phyloP scores from a whole-genome alignment of 2,113 vertebrate genomes.

The Tylochromis polylepis region DNA sequence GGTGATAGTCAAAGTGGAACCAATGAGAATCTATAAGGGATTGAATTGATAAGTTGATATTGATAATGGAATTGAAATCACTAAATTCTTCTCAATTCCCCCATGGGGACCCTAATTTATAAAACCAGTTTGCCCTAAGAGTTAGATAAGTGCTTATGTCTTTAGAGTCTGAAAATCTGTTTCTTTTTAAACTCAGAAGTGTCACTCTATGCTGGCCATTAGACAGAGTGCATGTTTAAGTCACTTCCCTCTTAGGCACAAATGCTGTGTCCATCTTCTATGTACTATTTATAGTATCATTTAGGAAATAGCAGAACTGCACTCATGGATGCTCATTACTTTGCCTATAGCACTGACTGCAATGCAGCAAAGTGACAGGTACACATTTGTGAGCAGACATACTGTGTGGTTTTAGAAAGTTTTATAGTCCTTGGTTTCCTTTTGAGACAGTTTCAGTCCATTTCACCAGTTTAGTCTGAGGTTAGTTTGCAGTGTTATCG shows the following conservation, averaged over 20 bases:
- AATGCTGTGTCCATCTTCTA: neutral
- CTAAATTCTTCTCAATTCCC: neutral
- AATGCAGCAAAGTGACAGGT: neutral
- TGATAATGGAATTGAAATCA: too few relatives aligned
- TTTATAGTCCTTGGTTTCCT: neutral
- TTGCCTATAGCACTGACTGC: neutral
- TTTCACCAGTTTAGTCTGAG: neutral
- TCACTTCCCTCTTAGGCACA: neutral
- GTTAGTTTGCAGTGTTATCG: neutral
- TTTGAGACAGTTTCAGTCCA: neutral
- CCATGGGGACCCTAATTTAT: neutral
- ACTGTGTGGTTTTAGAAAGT: neutral
- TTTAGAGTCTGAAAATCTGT: neutral
- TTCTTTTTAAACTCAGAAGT: neutral
- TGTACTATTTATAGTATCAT: neutral
- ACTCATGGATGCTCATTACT: neutral
- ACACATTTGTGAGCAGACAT: neutral
- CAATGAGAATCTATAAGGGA: neutral
- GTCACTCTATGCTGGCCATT: neutral
- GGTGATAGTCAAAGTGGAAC: neutral
- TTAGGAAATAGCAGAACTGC: neutral
- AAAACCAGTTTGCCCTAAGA: neutral
- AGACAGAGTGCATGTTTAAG: neutral
- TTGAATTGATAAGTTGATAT: neutral
- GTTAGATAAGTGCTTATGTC: neutral